Evolutionary conservation across 2,797 vertebrate species (phyloP).

Genomic region (Nothura maculosa): DNA sequence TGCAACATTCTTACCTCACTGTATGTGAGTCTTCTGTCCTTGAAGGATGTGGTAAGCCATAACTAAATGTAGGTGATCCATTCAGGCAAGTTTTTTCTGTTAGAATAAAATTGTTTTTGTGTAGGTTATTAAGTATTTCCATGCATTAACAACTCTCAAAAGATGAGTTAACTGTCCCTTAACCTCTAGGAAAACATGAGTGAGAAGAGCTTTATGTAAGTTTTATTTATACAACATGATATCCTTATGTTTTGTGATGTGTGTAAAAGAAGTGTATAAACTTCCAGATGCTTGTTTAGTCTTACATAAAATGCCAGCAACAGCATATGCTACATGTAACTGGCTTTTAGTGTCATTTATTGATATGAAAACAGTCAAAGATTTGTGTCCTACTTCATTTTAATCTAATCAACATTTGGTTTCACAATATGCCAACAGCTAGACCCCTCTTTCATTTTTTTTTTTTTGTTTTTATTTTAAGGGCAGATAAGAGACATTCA

Average conservation of each 20-base stretch:
- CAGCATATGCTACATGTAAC: not conserved
- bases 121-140: not conserved
- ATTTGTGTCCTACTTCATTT: not conserved
- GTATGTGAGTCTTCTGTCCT: not conserved
- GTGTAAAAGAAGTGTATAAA: not conserved
- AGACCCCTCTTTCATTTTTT: not conserved
- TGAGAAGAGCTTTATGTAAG: not conserved
- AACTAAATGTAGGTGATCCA: not conserved
- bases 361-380: not conserved
- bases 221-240: not conserved
- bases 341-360: not conserved
- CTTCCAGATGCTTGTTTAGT: not conserved
- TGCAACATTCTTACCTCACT: constrained; percentile 37
- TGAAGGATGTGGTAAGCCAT: not conserved
- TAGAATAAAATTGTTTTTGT: not conserved
- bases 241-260: not conserved
- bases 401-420: not conserved
- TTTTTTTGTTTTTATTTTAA: not conserved
- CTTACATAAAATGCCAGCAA: not conserved
- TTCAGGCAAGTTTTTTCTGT: not conserved
- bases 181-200: not conserved
- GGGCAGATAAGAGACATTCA: not conserved
- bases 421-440: not conserved
- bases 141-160: not conserved
- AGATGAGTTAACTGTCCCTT: not conserved